Conservation (phyloP, 1,140 invertebrate species). For the Drosophila pseudoobscura region DNA sequence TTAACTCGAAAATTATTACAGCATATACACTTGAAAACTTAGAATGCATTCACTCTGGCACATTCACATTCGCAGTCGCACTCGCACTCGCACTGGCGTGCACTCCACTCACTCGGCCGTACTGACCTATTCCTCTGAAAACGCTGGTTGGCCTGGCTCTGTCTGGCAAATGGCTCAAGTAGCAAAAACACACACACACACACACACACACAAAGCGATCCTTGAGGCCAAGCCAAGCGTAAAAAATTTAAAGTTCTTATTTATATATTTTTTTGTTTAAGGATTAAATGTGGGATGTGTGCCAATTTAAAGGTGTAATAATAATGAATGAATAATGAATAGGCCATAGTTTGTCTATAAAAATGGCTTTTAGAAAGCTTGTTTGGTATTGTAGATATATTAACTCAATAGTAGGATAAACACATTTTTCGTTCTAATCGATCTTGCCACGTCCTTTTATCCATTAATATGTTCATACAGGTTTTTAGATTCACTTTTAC, state of each 20-base stretch:
- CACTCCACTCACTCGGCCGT: conserved; percentile 56
- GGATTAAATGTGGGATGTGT: conserved; percentile 18
- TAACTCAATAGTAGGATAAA: too few relatives aligned
- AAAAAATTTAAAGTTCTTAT: conserved; percentile 52
- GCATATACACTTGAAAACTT: conserved; percentile 60
- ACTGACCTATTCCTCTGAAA: conserved; percentile 82
- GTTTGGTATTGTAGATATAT: too few relatives aligned
- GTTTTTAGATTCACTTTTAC: too few relatives aligned
- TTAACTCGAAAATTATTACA: conserved; percentile 47
- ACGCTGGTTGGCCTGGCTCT: conserved; percentile 51
- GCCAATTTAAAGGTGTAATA: conserved; percentile 22
- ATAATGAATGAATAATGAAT: conserved; percentile 18
- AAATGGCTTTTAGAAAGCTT: too few relatives aligned
- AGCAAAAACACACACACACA: conserved; percentile 19
- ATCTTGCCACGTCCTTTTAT: too few relatives aligned
- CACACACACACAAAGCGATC: conserved; percentile 44
- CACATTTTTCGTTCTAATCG: too few relatives aligned
- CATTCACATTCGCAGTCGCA: conserved; percentile 19
- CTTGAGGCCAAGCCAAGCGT: conserved; percentile 54
- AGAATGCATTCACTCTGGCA: conserved; percentile 47
- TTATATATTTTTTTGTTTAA: conserved; percentile 9
- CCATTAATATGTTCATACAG: too few relatives aligned
- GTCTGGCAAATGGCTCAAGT: conserved; percentile 33
- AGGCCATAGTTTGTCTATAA: too few relatives aligned
- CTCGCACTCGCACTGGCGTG: conserved; percentile 20